These are phyloP conservation scores for Nomada ruficornis DNA, from an alignment of 2,888 invertebrate genomes.

Conservation along the genomic window DNA sequence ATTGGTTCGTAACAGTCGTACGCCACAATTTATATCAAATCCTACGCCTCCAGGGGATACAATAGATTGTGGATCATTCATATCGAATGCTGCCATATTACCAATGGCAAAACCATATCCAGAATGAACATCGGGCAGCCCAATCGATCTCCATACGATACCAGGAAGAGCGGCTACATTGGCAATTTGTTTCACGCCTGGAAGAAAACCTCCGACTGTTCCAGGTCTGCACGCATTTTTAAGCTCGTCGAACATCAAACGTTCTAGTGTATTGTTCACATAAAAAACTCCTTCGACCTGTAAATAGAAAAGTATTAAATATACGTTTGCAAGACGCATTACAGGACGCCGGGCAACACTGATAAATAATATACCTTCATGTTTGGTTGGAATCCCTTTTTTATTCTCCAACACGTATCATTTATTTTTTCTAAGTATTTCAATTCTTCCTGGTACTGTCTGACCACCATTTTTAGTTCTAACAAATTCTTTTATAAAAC, in stretches of 20 bases:
- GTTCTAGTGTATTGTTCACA: conserved; percentile 96
- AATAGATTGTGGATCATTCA: conserved; percentile 94
- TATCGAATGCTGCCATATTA: conserved; percentile 99
- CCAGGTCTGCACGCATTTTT: conserved; percentile 95
- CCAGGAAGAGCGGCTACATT: conserved; percentile 99
- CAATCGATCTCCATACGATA: conserved; percentile 96
- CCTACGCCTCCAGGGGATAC: conserved; percentile 99
- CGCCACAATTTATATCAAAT: conserved; percentile 99
- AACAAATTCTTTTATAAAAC: not conserved
- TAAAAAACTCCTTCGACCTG: conserved; percentile 98
- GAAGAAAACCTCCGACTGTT: conserved; percentile 97
- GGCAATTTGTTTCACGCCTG: conserved; percentile 99
- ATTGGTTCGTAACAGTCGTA: conserved; percentile 97
- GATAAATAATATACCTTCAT: conserved; percentile 90
- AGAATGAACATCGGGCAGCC: conserved; percentile 98
- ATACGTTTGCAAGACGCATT: not conserved
- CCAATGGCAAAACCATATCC: conserved; percentile 99
- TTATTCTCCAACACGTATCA: conserved; percentile 95
- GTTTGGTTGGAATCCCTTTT: conserved; percentile 99
- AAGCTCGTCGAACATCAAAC: conserved; percentile 98
- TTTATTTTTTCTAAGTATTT: conserved; percentile 96
- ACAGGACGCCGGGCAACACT: not conserved
- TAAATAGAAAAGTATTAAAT: conserved; percentile 9
- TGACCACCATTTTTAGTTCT: conserved; percentile 89
- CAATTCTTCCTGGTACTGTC: conserved; percentile 96